These are phyloP conservation scores for Mimumesa dahlbomi DNA, from an alignment of 2,888 invertebrate species.

Conservation along the genomic window DNA sequence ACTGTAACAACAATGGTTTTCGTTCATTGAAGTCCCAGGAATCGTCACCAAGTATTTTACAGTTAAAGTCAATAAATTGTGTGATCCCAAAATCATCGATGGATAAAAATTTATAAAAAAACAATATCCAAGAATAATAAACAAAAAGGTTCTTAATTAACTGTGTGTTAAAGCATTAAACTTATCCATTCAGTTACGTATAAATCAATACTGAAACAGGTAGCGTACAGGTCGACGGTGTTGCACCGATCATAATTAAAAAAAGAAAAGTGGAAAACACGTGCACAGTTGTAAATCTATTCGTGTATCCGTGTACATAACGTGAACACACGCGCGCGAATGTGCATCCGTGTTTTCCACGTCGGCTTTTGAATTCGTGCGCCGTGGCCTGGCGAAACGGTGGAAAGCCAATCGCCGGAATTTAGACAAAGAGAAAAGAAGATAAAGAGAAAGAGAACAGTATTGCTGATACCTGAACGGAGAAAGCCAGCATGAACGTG, in stretches of 20 bases:
- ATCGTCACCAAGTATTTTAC: too few relatives aligned
- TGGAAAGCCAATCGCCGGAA: slow-evolving; percentile 35
- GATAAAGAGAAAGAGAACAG: slow-evolving; percentile 3
- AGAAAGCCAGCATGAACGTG: slow-evolving; percentile 33
- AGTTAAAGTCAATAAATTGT: too few relatives aligned
- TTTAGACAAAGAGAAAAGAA: slow-evolving; percentile 20
- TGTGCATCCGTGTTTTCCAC: neutral
- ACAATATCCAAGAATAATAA: too few relatives aligned
- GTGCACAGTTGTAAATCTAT: neutral
- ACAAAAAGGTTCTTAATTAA: too few relatives aligned
- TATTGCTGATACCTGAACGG: slow-evolving; percentile 23
- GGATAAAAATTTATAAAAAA: too few relatives aligned
- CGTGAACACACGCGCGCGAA: neutral
- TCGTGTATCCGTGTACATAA: neutral
- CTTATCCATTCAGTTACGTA: too few relatives aligned
- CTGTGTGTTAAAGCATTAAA: too few relatives aligned
- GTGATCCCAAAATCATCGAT: too few relatives aligned
- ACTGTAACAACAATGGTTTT: too few relatives aligned
- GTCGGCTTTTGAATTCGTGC: slow-evolving; percentile 9
- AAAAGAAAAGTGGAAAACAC: neutral
- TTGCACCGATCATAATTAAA: neutral
- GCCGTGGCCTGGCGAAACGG: neutral
- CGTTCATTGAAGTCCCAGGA: too few relatives aligned
- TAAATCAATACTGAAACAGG: too few relatives aligned
- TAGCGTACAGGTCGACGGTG: too few relatives aligned